Conservation (phyloP, 2,888 invertebrate species). For the Thyatira batis region DNA sequence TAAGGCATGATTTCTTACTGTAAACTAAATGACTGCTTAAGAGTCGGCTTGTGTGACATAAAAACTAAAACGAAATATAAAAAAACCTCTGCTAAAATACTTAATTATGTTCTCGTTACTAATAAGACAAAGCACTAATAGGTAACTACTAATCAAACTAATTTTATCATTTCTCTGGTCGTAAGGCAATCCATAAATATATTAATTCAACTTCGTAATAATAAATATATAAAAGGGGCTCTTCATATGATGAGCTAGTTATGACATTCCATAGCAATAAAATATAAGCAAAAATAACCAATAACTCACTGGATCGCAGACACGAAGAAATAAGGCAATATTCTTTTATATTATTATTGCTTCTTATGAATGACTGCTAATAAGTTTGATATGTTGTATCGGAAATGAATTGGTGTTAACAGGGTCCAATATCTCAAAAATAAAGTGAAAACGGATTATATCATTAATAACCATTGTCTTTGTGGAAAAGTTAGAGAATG, state of each 20-base stretch:
- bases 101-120: too few species aligned
- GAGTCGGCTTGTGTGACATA: too few species aligned
- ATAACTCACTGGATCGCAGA: conserved; percentile 26
- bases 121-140: too few species aligned
- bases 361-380: conserved; percentile 1
- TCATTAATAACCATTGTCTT: too few species aligned
- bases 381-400: background rate
- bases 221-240: background rate
- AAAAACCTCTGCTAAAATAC: too few species aligned
- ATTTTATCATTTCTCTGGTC: background rate
- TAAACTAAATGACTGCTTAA: too few species aligned
- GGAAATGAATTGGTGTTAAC: background rate
- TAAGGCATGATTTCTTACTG: too few species aligned
- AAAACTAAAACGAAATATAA: too few species aligned
- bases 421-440: too few species aligned
- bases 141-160: background rate
- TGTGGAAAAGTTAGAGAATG: too few species aligned
- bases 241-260: background rate
- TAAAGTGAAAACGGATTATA: too few species aligned
- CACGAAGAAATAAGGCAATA: conserved; percentile 3
- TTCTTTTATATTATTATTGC: background rate
- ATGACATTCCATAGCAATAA: conserved; percentile 14
- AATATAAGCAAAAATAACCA: conserved; percentile 11
- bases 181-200: background rate
- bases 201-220: background rate